Conservation (phyloP, 2,797 vertebrate species). For the Sebastes minor region DNA sequence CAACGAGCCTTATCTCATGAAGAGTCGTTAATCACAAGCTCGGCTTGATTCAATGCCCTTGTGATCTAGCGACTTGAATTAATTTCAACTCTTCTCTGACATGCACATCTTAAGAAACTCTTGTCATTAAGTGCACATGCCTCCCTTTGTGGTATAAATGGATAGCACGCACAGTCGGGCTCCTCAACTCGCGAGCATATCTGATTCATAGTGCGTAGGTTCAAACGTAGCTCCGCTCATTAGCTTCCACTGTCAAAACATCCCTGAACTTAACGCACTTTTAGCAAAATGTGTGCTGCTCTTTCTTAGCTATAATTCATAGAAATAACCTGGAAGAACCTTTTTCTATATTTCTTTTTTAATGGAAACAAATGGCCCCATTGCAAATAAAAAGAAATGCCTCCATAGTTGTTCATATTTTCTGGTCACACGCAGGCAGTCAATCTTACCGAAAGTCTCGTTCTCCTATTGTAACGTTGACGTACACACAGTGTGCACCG, state of each 20-base stretch:
- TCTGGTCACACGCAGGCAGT: background rate
- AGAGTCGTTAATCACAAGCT: background rate
- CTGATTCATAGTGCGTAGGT: constrained; percentile 20
- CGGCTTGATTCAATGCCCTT: background rate
- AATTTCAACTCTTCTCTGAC: background rate
- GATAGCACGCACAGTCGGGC: background rate
- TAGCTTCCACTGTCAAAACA: constrained; percentile 43
- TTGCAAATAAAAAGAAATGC: background rate
- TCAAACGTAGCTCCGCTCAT: constrained; percentile 38
- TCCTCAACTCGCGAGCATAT: background rate
- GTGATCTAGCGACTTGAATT: background rate
- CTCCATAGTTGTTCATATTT: constrained; percentile 9
- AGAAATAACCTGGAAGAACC: background rate
- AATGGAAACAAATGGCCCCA: constrained; percentile 7
- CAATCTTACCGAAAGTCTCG: constrained; percentile 9
- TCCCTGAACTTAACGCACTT: constrained; percentile 6
- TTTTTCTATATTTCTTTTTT: background rate
- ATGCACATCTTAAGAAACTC: constrained; percentile 2
- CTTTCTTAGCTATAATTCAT: constrained; percentile 5
- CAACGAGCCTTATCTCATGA: background rate
- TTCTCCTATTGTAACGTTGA: constrained; percentile 22
- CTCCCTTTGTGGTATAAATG: constrained; percentile 9
- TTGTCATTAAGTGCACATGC: background rate
- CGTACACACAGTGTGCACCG: constrained; percentile 21
- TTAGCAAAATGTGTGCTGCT: background rate